A percentile compares a stretch with the other conserved stretches of the same genome.
Conservation (phyloP, 2,113 vertebrate species). For the Mormyrus iriodes region DNA sequence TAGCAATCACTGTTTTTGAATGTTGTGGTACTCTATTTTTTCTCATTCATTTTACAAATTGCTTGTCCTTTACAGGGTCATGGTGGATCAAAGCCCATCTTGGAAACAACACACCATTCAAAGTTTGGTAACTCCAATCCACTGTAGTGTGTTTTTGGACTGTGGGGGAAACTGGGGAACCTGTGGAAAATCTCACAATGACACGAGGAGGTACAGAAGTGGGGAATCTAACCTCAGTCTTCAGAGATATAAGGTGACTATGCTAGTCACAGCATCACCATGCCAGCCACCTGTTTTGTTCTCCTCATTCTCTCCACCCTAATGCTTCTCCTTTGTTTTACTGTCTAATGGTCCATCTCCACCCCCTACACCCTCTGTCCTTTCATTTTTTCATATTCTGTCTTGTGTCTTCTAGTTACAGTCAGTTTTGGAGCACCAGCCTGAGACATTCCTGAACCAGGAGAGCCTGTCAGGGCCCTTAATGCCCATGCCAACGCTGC, state of each 20-base stretch:
- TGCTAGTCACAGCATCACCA: neutral
- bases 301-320: neutral
- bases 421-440: conserved; percentile 44
- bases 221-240: neutral
- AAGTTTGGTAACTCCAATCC: neutral
- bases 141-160: neutral
- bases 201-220: neutral
- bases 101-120: neutral
- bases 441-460: conserved; percentile 52
- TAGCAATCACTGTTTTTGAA: neutral
- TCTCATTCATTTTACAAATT: neutral
- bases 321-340: neutral
- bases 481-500: conserved; percentile 25
- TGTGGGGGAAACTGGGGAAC: neutral
- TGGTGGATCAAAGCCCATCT: neutral
- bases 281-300: neutral
- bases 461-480: conserved; percentile 44
- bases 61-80: neutral
- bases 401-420: conserved; percentile 39
- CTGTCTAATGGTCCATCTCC: neutral
- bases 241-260: neutral
- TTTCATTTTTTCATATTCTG: neutral
- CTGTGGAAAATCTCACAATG: neutral
- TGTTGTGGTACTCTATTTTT: neutral
- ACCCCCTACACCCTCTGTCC: neutral